These are phyloP conservation scores for Zygogramma bicolorata DNA, from an alignment of 2,888 invertebrate species.

Conservation along the genomic window DNA sequence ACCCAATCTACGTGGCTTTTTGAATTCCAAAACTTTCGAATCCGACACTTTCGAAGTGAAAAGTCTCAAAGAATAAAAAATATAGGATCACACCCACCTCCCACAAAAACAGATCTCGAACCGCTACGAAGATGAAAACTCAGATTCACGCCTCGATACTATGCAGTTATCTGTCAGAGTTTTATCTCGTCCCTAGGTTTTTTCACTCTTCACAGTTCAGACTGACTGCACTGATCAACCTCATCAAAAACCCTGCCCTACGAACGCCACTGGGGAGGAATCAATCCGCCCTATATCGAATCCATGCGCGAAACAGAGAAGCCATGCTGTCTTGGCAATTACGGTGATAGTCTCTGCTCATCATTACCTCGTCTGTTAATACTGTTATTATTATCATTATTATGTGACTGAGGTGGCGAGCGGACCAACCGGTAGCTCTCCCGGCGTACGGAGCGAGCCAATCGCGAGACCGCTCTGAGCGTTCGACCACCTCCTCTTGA, in stretches of 20 bases:
- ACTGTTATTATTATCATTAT: slow-evolving; percentile 65
- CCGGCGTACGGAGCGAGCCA: slow-evolving; percentile 51
- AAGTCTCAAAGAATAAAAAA: no score
- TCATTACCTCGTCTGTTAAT: slow-evolving; percentile 59
- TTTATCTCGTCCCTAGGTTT: no score
- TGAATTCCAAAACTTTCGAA: no score
- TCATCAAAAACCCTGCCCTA: neutral
- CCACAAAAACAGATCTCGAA: no score
- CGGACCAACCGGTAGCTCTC: slow-evolving; percentile 63
- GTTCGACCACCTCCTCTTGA: slow-evolving; percentile 60
- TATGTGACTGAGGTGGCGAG: slow-evolving; percentile 60
- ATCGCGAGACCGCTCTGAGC: slow-evolving; percentile 54
- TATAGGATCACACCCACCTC: no score
- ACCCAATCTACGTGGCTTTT: no score
- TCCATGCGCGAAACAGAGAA: slow-evolving; percentile 43
- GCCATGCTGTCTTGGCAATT: slow-evolving; percentile 63
- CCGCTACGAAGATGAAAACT: no score
- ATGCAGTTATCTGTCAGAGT: no score
- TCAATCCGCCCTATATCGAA: slow-evolving; percentile 11
- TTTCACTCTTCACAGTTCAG: no score
- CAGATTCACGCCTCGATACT: no score
- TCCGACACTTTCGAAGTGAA: no score
- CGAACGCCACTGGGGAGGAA: neutral
- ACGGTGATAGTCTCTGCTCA: slow-evolving; percentile 59
- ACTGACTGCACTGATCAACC: no score